Evolutionary conservation across 2,797 vertebrate genomes (phyloP).

Genomic region (Alfaro cultratus): DNA sequence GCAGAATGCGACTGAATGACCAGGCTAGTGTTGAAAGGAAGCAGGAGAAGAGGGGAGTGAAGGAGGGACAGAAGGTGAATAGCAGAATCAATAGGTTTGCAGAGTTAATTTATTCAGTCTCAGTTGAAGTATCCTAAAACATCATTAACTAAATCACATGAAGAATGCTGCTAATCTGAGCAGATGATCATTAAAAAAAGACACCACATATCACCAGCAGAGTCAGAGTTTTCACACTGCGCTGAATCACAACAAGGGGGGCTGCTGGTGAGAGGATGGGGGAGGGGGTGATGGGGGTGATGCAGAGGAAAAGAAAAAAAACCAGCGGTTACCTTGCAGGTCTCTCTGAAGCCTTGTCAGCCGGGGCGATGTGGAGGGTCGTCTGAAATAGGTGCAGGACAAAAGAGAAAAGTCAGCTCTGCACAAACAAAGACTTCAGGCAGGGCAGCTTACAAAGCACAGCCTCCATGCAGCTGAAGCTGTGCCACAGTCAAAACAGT

Average conservation of each 20-base stretch:
- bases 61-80: constrained; percentile 54
- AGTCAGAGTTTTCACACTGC: constrained; percentile 41
- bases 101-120: constrained; percentile 72
- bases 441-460: constrained; percentile 60
- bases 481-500: constrained; percentile 74
- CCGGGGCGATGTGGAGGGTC: constrained; percentile 86
- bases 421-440: constrained; percentile 76
- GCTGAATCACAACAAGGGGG: constrained; percentile 66
- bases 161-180: constrained; percentile 51
- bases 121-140: constrained; percentile 25
- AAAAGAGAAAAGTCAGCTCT: constrained; percentile 76
- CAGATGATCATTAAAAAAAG: constrained; percentile 37
- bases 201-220: constrained; percentile 31
- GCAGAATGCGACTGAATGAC: constrained; percentile 64
- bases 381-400: constrained; percentile 84
- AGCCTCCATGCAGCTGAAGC: constrained; percentile 64
- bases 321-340: constrained; percentile 89
- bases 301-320: constrained; percentile 57
- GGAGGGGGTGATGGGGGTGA: constrained; percentile 39
- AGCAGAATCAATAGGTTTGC: constrained; percentile 70
- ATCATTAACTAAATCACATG: constrained; percentile 55
- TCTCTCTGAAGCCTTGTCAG: constrained; percentile 88
- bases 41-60: constrained; percentile 39
- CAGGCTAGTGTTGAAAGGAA: constrained; percentile 66
- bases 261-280: constrained; percentile 48